Evolutionary conservation across 53 echinoderm and acorn worm genomes (phyloP).

Genomic region (Apostichopus leukothele): DNA sequence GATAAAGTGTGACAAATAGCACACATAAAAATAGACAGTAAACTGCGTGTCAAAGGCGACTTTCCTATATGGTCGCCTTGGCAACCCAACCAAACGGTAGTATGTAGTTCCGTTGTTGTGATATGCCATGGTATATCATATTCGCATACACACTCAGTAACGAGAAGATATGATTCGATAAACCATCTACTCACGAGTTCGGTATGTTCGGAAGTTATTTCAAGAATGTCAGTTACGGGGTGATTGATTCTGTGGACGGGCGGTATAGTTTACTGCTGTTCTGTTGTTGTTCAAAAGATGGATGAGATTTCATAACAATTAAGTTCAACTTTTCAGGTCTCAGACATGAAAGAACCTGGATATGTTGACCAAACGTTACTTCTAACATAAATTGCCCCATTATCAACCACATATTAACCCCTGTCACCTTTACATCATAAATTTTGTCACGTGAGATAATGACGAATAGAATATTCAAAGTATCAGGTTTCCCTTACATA

Average conservation of each 20-base stretch:
- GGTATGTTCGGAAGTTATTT: conserved; percentile 36
- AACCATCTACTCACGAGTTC: conserved; percentile 19
- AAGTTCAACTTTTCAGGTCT: too few species aligned
- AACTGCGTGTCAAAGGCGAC: not conserved
- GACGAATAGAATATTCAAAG: too few species aligned
- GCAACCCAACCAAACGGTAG: not conserved
- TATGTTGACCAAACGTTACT: too few species aligned
- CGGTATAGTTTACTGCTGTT: not conserved
- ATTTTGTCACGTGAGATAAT: too few species aligned
- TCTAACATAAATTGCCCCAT: too few species aligned
- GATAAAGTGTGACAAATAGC: not conserved
- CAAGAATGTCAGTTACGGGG: conserved; percentile 37
- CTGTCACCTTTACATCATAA: too few species aligned
- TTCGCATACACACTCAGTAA: not conserved
- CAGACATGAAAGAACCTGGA: too few species aligned
- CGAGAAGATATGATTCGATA: not conserved
- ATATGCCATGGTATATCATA: not conserved
- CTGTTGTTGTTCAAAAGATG: too few species aligned
- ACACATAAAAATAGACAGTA: not conserved
- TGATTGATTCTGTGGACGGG: not conserved
- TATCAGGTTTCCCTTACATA: too few species aligned
- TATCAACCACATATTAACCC: too few species aligned
- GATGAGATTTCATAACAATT: too few species aligned
- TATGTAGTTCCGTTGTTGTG: not conserved
- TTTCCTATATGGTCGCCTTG: not conserved